A percentile compares a stretch with the other conserved stretches of the same genome.
phyloP scores from a whole-genome alignment of 2,113 vertebrate genomes.

The Antennarius striatus region DNA sequence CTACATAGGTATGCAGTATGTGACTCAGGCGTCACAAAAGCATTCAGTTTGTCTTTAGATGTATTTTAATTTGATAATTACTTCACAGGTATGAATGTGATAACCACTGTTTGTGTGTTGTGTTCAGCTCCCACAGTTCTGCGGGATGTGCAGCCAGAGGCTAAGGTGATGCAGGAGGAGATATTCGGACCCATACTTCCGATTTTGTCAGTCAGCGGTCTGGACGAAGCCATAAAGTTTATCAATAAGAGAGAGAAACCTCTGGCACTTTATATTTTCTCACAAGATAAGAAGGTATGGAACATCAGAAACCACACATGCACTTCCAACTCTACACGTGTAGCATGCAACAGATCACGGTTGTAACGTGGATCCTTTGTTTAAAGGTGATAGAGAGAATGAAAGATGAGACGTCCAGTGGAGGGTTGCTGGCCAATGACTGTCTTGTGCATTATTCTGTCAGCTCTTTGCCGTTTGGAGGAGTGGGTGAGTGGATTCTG shows the following conservation, averaged over 20 bases:
- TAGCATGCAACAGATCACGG: neutral
- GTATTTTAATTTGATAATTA: neutral
- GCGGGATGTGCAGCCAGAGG: conserved; percentile 82
- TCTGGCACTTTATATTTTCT: conserved; percentile 90
- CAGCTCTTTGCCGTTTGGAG: conserved; percentile 86
- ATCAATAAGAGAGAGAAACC: conserved; percentile 92
- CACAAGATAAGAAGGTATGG: conserved; percentile 83
- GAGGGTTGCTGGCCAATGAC: conserved; percentile 86
- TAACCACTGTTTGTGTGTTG: neutral
- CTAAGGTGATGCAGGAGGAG: conserved; percentile 94
- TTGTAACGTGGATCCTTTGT: neutral
- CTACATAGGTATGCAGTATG: conserved; percentile 84
- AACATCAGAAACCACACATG: neutral
- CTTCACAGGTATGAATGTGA: neutral
- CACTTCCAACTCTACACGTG: neutral
- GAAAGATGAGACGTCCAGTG: conserved; percentile 87
- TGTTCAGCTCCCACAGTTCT: conserved; percentile 88
- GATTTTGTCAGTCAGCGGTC: conserved; percentile 78
- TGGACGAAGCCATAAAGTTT: conserved; percentile 88
- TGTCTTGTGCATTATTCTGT: conserved; percentile 84
- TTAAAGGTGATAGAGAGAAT: conserved; percentile 82
- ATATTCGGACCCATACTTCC: conserved; percentile 95
- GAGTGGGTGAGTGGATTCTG: conserved; percentile 83
- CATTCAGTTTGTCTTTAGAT: neutral
- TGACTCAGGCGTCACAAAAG: neutral